Evolutionary conservation across 2,888 invertebrate genomes (phyloP), one percentile per base, ranked within the genome.

Genomic region (Ephialtes manifestator): DNA sequence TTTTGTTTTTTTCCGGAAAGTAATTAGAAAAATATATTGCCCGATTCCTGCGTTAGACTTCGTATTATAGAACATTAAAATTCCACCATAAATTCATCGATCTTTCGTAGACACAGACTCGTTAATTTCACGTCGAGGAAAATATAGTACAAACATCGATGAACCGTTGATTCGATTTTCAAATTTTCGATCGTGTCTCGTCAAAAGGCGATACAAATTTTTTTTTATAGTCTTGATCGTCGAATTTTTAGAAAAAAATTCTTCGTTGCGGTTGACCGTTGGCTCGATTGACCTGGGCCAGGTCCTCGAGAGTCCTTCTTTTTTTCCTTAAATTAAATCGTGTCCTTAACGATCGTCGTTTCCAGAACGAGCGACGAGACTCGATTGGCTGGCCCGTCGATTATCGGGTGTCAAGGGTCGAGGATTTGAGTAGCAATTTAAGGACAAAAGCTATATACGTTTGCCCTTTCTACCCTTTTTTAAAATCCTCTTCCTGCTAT

Each of bases 361-460:
- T 46, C 81, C 81, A 77, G 81, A 84, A 81, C 77, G 81, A 81
- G 81, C 77, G 63, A 24, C 48, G 77, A 68, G 80, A 68, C 68
- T 24, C 70, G n/a, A 46, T 71, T 80, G 68, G 51, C 71, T 31
- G 58, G 67, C 46, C 20, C 67, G 43, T 13, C 35, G 75, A 75
- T 20, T 8, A 63, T 48, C 51, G 48, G 24, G 63, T 20, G 24
- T 74, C 60, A 31, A 60, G 18, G 58, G 28, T 48, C 63, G 63
- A 63, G 58, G 58, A 58, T 58, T 1, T 28, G n/a, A n/a, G 63
- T 31, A 31, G 39, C 18, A 35, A 63, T 8, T 15, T 35, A 8
- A 18, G 35, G 39, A 43, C 28, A 18, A 24, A 58, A 60, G 28
- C 58, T 74, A 20, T 39, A 24, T 13, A 28, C 68, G 10, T 46